Conservation (phyloP, 2,888 invertebrate genomes). For the Drosophila differens region DNA sequence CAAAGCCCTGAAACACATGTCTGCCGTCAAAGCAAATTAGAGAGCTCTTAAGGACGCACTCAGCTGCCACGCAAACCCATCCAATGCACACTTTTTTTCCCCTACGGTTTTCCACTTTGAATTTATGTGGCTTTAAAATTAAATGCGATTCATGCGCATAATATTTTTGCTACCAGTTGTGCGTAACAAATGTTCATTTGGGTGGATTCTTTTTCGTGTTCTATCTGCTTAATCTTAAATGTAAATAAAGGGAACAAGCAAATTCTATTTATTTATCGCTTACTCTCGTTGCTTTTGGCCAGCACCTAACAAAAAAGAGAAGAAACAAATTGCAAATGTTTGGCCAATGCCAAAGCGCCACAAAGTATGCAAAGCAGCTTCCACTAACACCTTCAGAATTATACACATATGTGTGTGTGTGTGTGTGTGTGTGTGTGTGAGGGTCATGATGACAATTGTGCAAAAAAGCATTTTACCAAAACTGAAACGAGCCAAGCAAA, state of each 20-base stretch:
- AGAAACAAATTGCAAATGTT: constrained; percentile 62
- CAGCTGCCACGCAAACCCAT: background rate
- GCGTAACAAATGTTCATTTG: constrained; percentile 43
- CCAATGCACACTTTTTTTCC: background rate
- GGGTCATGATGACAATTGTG: constrained; percentile 79
- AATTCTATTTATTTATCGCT: constrained; percentile 82
- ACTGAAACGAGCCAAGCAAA: constrained; percentile 64
- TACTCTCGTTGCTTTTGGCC: constrained; percentile 68
- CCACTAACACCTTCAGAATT: constrained; percentile 67
- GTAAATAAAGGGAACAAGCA: constrained; percentile 69
- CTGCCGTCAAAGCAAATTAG: constrained; percentile 77
- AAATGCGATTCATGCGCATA: constrained; percentile 27
- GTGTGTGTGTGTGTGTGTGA: constrained; percentile 38
- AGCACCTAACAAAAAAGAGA: constrained; percentile 36
- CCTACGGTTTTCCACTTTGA: background rate
- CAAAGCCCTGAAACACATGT: constrained; percentile 74
- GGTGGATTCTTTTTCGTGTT: constrained; percentile 55
- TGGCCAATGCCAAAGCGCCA: constrained; percentile 65
- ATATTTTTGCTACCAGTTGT: constrained; percentile 34
- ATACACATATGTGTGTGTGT: background rate
- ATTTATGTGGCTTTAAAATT: constrained; percentile 47
- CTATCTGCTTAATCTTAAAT: constrained; percentile 74
- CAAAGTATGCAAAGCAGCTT: constrained; percentile 79
- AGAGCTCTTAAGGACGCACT: constrained; percentile 56
- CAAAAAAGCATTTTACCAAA: constrained; percentile 56